These are phyloP conservation scores for Sinosuthora webbiana DNA, from an alignment of 2,113 vertebrate genomes.

Conservation along the genomic window DNA sequence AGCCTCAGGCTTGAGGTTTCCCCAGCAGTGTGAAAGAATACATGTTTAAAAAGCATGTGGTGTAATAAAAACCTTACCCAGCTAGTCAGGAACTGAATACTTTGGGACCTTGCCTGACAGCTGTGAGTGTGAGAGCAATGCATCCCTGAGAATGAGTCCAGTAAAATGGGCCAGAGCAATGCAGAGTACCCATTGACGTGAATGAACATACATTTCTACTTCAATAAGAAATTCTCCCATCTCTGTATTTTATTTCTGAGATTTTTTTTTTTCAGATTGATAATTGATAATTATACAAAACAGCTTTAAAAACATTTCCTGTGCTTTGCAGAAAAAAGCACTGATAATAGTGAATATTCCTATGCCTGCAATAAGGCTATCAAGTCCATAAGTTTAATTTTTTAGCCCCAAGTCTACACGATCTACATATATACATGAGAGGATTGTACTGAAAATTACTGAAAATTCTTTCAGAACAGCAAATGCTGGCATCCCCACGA, in stretches of 20 bases:
- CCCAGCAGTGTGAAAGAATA: neutral
- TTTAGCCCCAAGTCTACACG: neutral
- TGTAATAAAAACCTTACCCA: neutral
- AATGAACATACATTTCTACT: neutral
- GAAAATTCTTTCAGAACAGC: neutral
- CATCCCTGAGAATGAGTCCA: rapidly evolving
- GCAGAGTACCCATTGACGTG: neutral
- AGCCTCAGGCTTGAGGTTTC: neutral
- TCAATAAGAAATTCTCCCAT: neutral
- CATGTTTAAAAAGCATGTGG: neutral
- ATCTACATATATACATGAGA: neutral
- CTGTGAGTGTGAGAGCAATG: rapidly evolving
- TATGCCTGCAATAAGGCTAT: neutral
- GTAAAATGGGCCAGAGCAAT: rapidly evolving
- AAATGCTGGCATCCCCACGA: neutral
- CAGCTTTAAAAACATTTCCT: neutral
- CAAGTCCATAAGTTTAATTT: neutral
- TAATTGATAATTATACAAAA: neutral
- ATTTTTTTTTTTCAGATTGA: neutral
- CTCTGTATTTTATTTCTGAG: neutral
- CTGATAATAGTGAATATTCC: neutral
- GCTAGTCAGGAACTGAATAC: neutral
- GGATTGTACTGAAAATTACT: neutral
- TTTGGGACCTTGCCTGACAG: neutral
- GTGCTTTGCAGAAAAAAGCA: neutral